phyloP scores from a whole-genome alignment of 1,140 invertebrate genomes.

The Augochlora pura region DNA sequence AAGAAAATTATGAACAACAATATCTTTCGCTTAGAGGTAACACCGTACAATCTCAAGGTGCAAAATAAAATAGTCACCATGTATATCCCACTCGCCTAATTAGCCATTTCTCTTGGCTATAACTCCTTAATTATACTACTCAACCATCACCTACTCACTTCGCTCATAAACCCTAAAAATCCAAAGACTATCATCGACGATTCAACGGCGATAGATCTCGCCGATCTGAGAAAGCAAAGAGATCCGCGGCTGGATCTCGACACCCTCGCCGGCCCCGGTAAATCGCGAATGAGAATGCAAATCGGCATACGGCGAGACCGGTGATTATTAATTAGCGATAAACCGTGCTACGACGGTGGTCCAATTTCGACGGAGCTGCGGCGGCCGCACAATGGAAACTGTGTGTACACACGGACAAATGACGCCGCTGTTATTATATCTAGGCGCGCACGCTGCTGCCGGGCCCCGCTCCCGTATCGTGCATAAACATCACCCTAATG shows the following conservation, averaged over 20 bases:
- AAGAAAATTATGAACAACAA: too few relatives aligned
- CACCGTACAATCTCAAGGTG: too few relatives aligned
- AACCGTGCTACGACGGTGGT: slow-evolving; percentile 14
- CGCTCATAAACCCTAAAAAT: too few relatives aligned
- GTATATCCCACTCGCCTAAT: too few relatives aligned
- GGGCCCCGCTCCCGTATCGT: slow-evolving; percentile 14
- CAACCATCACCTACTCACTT: too few relatives aligned
- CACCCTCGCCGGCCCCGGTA: slow-evolving; percentile 17
- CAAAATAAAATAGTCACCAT: too few relatives aligned
- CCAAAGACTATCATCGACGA: too few relatives aligned
- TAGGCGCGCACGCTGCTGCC: slow-evolving; percentile 5
- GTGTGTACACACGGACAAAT: slow-evolving; percentile 27
- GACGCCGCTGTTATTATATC: slow-evolving; percentile 34
- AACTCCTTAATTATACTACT: too few relatives aligned
- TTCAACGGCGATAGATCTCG: too few relatives aligned
- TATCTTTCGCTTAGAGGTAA: too few relatives aligned
- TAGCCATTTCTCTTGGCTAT: too few relatives aligned
- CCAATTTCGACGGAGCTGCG: slow-evolving; percentile 3
- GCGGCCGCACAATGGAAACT: slow-evolving; percentile 10
- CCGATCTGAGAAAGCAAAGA: too few relatives aligned
- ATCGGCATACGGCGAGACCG: slow-evolving; percentile 11
- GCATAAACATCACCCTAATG: slow-evolving; percentile 46
- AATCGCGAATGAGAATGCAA: slow-evolving; percentile 47
- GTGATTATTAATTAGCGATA: slow-evolving; percentile 44
- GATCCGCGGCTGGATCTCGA: slow-evolving; percentile 9